Conservation (phyloP, 2,888 invertebrate species). For the Podotricha telesiphe region DNA sequence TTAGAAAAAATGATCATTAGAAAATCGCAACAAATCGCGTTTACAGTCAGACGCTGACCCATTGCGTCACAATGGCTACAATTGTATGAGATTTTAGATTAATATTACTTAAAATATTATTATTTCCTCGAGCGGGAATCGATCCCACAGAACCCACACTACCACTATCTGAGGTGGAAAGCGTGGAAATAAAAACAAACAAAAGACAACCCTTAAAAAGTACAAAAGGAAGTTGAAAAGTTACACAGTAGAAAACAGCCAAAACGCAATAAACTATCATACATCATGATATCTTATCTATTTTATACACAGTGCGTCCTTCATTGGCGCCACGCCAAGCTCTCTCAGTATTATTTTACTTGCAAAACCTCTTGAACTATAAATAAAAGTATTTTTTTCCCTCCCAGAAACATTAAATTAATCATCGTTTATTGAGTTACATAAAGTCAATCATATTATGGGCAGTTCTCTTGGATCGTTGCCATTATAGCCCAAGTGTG, state of each 20-base stretch:
- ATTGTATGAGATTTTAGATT: no score
- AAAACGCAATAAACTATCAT: conserved; percentile 4
- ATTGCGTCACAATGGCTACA: no score
- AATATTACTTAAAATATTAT: no score
- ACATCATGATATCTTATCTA: conserved; percentile 15
- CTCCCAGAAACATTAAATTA: conserved; percentile 13
- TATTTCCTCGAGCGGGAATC: no score
- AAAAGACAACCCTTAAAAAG: conserved; percentile 1
- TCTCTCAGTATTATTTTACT: conserved; percentile 20
- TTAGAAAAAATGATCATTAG: no score
- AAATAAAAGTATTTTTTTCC: conserved; percentile 20
- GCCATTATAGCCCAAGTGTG: neutral
- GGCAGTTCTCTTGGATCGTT: conserved; percentile 1
- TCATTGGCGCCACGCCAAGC: conserved; percentile 25
- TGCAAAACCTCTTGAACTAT: conserved; percentile 13
- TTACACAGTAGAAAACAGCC: conserved; percentile 5
- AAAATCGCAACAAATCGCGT: no score
- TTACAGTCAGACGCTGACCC: no score
- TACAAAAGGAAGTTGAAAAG: neutral
- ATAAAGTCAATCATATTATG: conserved; percentile 15
- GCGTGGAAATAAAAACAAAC: neutral
- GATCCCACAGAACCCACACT: no score
- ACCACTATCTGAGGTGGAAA: neutral
- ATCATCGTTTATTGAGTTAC: conserved; percentile 17
- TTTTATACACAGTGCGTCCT: neutral